Evolutionary conservation across 1,140 invertebrate species (phyloP).

Genomic region (Drosophila obscura): DNA sequence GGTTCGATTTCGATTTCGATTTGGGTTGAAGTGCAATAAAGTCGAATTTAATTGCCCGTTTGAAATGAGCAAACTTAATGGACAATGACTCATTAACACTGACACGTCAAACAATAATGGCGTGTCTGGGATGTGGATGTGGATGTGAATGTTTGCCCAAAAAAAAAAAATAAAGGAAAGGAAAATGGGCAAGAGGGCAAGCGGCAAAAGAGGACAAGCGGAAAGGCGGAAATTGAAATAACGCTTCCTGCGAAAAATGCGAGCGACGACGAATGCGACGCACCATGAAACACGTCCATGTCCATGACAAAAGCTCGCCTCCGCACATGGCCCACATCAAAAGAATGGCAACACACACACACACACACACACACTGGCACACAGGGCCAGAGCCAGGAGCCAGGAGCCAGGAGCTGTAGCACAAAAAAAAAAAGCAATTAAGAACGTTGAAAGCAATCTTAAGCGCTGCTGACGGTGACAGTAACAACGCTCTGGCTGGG

Average conservation of each 20-base stretch:
- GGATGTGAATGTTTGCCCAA: slow-evolving; percentile 49
- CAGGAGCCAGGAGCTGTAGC: neutral
- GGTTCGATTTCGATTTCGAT: slow-evolving; percentile 28
- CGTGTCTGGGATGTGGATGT: slow-evolving; percentile 57
- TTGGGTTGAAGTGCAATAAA: slow-evolving; percentile 71
- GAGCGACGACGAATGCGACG: slow-evolving; percentile 35
- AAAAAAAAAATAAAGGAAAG: neutral
- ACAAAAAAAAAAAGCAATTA: slow-evolving; percentile 78
- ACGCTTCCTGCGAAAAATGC: slow-evolving; percentile 75
- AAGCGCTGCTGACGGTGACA: slow-evolving; percentile 78
- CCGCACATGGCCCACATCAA: slow-evolving; percentile 63
- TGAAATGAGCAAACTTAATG: slow-evolving; percentile 83
- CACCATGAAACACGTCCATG: slow-evolving; percentile 47
- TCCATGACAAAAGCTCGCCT: slow-evolving; percentile 74
- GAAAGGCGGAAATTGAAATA: slow-evolving; percentile 81
- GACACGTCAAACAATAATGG: slow-evolving; percentile 81
- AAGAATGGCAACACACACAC: slow-evolving; percentile 54
- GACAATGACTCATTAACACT: slow-evolving; percentile 83
- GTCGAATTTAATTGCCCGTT: slow-evolving; percentile 82
- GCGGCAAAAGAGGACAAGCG: slow-evolving; percentile 32
- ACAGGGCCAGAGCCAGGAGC: neutral
- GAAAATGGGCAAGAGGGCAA: neutral
- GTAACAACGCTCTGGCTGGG: slow-evolving; percentile 37
- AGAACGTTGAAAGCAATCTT: slow-evolving; percentile 83
- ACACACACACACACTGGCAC: slow-evolving; percentile 24